phyloP scores from a whole-genome alignment of 2,888 invertebrate genomes.

The Melinaea marsaeus region DNA sequence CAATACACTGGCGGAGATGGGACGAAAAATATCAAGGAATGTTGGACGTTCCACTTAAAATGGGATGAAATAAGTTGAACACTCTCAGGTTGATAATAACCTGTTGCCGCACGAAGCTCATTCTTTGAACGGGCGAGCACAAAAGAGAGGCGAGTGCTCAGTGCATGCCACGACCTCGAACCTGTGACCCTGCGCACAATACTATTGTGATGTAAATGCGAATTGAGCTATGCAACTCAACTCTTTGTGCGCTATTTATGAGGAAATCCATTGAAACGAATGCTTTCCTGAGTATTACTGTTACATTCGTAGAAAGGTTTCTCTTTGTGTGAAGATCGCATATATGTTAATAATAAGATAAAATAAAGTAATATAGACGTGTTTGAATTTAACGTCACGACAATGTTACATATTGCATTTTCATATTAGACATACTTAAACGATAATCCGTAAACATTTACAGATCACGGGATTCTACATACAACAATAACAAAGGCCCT shows the following conservation, averaged over 20 bases:
- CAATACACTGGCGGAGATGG: not conserved
- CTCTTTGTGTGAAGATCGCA: not conserved
- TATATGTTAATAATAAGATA: not conserved
- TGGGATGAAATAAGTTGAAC: too few species aligned
- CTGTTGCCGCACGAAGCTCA: not conserved
- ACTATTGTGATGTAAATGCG: conserved; percentile 70
- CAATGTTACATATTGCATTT: conserved; percentile 11
- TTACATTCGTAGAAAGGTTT: not conserved
- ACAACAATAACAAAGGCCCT: conserved; percentile 13
- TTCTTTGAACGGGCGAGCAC: conserved; percentile 11
- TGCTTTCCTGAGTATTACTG: not conserved
- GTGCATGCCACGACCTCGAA: conserved; percentile 65
- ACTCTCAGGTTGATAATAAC: too few species aligned
- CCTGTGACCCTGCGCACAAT: conserved; percentile 69
- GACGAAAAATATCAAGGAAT: too few species aligned
- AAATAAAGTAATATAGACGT: too few species aligned
- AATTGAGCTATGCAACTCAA: conserved; percentile 48
- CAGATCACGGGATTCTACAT: conserved; percentile 22
- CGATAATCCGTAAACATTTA: conserved; percentile 19
- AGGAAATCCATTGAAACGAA: conserved; percentile 10
- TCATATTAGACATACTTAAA: conserved; percentile 17
- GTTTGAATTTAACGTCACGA: too few species aligned
- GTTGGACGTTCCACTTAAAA: too few species aligned
- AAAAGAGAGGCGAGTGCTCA: conserved; percentile 42
- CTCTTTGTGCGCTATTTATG: conserved; percentile 19